Evolutionary conservation across 2,888 invertebrate species (phyloP).

Genomic region (Ypsolopha sequella): DNA sequence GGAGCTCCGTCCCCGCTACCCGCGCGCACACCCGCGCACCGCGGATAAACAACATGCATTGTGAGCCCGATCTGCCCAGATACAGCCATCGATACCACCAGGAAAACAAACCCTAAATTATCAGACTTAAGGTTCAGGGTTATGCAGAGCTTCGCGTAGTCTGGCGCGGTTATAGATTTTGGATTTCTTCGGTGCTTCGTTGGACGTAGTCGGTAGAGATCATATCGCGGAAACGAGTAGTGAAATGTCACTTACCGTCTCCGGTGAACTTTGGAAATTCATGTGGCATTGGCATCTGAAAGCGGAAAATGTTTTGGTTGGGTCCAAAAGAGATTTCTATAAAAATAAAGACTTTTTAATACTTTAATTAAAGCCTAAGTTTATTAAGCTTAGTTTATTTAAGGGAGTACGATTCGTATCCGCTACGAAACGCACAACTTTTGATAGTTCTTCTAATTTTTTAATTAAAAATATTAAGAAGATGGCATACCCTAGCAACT

Average conservation of each 20-base stretch:
- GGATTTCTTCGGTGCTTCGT: slow-evolving; percentile 19
- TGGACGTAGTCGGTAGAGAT: background rate
- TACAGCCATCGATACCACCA: background rate
- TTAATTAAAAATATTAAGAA: too few species aligned
- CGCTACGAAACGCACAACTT: too few species aligned
- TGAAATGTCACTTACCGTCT: background rate
- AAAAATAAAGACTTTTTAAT: too few species aligned
- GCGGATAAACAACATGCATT: slow-evolving; percentile 69
- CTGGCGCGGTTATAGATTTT: slow-evolving; percentile 55
- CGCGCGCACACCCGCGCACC: slow-evolving; percentile 42
- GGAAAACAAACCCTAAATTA: background rate
- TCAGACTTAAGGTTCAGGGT: background rate
- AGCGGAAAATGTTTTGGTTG: too few species aligned
- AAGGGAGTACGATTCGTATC: too few species aligned
- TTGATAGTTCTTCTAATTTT: too few species aligned
- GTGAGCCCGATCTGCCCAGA: slow-evolving; percentile 38
- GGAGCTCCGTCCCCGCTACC: slow-evolving; percentile 29
- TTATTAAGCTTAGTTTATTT: too few species aligned
- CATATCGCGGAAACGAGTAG: slow-evolving; percentile 1
- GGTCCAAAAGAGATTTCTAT: too few species aligned
- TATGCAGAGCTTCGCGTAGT: slow-evolving; percentile 17
- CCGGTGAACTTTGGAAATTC: background rate
- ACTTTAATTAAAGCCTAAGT: too few species aligned
- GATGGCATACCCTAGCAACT: too few species aligned
- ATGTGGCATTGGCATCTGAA: too few species aligned